phyloP scores from a whole-genome alignment of 1,140 invertebrate species.

The Pectinophora gossypiella region DNA sequence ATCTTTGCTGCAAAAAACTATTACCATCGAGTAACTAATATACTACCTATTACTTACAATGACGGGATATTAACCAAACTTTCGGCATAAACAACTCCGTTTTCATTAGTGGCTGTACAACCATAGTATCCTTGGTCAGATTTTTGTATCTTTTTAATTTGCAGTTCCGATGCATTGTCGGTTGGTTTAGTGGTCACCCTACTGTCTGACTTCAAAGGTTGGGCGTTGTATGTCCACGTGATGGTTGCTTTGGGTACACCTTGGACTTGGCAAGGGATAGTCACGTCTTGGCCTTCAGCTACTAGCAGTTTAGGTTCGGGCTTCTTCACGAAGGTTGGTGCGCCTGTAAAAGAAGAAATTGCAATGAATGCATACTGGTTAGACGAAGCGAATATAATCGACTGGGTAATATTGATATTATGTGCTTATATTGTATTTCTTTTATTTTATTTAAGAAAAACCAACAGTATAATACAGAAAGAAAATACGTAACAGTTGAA shows the following conservation, averaged over 20 bases:
- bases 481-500: no score
- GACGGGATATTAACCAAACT: background rate
- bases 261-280: background rate
- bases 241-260: background rate
- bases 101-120: background rate
- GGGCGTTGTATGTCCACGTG: background rate
- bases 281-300: background rate
- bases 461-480: no score
- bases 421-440: no score
- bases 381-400: no score
- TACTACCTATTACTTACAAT: no score
- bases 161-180: background rate
- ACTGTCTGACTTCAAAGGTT: background rate
- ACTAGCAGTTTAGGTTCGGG: background rate
- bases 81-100: background rate
- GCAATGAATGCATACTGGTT: no score
- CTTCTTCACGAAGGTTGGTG: background rate
- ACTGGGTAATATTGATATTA: no score
- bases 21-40: no score
- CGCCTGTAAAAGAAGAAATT: no score
- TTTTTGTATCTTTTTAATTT: background rate
- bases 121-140: background rate
- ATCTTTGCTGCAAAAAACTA: no score
- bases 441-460: no score
- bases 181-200: background rate